These are phyloP conservation scores for Anguilla rostrata DNA, from an alignment of 2,113 vertebrate genomes.

Conservation along the genomic window DNA sequence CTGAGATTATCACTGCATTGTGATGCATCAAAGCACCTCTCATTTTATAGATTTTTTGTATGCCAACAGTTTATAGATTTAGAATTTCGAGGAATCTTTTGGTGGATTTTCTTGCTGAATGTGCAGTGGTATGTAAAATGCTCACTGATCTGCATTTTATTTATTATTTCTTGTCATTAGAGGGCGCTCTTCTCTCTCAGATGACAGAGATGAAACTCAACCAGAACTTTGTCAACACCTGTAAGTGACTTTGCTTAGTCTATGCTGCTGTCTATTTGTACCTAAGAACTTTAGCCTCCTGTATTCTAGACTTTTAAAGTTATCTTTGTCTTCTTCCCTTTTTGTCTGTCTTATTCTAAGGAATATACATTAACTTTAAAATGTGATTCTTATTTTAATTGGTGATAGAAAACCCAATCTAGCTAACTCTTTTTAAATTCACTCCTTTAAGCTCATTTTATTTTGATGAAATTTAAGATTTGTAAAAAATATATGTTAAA, in stretches of 20 bases:
- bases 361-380: too few species aligned
- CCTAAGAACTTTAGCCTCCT: background rate
- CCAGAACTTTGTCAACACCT: slow-evolving; percentile 38
- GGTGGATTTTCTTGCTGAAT: background rate
- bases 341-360: too few species aligned
- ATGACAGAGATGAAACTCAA: slow-evolving; percentile 40
- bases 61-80: too few species aligned
- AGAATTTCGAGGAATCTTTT: background rate
- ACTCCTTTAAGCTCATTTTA: too few species aligned
- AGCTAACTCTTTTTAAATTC: too few species aligned
- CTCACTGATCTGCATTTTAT: background rate
- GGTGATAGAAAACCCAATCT: too few species aligned
- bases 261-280: background rate
- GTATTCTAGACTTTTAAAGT: background rate
- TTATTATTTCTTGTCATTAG: slow-evolving; percentile 47
- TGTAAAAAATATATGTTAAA: too few species aligned
- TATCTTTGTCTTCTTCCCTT: background rate
- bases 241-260: slow-evolving; percentile 50
- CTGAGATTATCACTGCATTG: too few species aligned
- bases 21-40: background rate
- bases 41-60: too few species aligned
- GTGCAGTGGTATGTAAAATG: background rate
- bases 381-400: too few species aligned
- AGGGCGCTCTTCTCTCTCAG: slow-evolving; percentile 66
- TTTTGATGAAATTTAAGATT: too few species aligned